Conservation (phyloP, 2,888 invertebrate genomes). For the Philereme vetulata region DNA sequence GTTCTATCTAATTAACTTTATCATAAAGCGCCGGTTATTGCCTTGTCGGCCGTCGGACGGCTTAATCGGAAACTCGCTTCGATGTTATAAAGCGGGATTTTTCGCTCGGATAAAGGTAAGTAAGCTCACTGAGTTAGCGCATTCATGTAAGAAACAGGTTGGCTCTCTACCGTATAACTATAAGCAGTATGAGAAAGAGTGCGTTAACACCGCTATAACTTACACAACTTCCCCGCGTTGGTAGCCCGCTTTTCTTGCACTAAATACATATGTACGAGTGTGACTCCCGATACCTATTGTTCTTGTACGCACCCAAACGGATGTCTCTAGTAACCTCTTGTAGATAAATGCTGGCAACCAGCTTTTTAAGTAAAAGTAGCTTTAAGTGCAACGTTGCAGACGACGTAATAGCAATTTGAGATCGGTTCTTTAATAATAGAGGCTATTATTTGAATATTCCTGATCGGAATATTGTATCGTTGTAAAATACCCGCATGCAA, state of each 20-base stretch:
- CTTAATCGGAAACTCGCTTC: constrained; percentile 67
- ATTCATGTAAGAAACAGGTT: constrained; percentile 11
- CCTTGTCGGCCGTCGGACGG: constrained; percentile 64
- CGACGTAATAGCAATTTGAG: constrained; percentile 19
- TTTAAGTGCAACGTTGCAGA: constrained; percentile 23
- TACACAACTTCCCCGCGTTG: too few relatives aligned
- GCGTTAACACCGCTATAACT: too few relatives aligned
- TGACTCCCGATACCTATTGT: too few relatives aligned
- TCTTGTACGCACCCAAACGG: too few relatives aligned
- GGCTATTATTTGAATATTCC: constrained; percentile 24
- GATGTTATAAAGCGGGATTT: constrained; percentile 51
- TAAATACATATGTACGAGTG: too few relatives aligned
- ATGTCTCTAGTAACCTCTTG: not conserved
- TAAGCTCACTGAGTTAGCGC: constrained; percentile 11
- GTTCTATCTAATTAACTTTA: constrained; percentile 81
- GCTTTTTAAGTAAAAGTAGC: constrained; percentile 3
- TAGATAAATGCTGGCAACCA: not conserved
- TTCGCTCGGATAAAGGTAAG: constrained; percentile 37
- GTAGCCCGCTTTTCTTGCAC: too few relatives aligned
- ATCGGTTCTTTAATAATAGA: constrained; percentile 25
- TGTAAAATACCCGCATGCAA: not conserved
- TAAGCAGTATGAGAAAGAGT: too few relatives aligned
- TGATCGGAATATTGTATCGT: constrained; percentile 19
- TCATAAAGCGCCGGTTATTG: constrained; percentile 77
- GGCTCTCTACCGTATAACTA: not conserved